Conservation (phyloP, 2,113 vertebrate genomes). For the Gyps fulvus region DNA sequence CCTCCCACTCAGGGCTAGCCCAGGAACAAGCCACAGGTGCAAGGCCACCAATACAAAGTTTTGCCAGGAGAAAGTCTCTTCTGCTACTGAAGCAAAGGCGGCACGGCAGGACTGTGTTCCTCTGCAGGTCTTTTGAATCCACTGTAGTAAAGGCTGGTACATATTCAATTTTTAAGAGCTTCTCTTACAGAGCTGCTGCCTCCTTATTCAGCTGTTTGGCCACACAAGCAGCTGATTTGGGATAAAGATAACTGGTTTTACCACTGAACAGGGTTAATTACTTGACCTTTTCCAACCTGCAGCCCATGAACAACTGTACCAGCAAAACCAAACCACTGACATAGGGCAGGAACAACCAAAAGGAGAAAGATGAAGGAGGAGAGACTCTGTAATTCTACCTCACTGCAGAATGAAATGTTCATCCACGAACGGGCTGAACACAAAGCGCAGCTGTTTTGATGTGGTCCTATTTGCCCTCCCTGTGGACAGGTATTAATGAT, state of each 20-base stretch:
- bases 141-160: too few species aligned
- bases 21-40: background rate
- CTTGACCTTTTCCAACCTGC: background rate
- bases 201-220: background rate
- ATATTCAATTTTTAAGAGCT: background rate
- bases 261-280: background rate
- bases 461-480: too few species aligned
- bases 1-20: background rate
- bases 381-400: background rate
- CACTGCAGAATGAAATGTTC: background rate
- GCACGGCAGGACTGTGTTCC: background rate
- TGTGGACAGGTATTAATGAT: too few species aligned
- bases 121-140: background rate
- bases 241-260: background rate
- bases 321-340: background rate
- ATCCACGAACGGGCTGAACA: rapidly evolving
- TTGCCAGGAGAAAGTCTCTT: background rate
- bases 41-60: background rate
- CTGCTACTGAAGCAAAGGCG: background rate
- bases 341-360: background rate
- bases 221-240: background rate
- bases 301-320: background rate
- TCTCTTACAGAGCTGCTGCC: background rate
- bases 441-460: background rate
- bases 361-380: background rate